These are phyloP conservation scores for Procambarus clarkii DNA, from an alignment of 1,140 invertebrate species.

Conservation along the genomic window DNA sequence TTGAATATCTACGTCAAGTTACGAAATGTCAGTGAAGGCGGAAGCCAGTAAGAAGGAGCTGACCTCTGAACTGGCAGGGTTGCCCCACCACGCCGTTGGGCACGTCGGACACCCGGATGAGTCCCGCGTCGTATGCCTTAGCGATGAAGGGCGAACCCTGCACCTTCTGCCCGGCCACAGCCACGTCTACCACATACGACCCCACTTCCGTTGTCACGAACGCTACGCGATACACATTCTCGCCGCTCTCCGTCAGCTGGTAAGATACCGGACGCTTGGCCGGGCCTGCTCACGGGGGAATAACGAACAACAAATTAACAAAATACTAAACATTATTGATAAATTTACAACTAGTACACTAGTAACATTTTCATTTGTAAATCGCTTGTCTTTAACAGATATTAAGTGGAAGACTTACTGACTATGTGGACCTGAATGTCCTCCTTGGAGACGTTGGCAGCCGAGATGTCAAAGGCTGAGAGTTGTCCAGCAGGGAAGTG, in stretches of 20 bases:
- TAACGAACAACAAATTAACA: no score
- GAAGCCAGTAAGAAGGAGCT: constrained; percentile 48
- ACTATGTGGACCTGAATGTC: constrained; percentile 79
- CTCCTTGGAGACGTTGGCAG: constrained; percentile 82
- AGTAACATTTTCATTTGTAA: no score
- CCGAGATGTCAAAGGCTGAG: constrained; percentile 89
- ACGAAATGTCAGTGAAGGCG: no score
- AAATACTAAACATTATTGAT: no score
- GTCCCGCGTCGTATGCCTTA: constrained; percentile 93
- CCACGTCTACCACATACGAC: constrained; percentile 91
- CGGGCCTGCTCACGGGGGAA: constrained; percentile 46
- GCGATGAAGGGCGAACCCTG: constrained; percentile 85
- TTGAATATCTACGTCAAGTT: no score
- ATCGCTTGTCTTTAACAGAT: no score
- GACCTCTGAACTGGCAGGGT: constrained; percentile 94
- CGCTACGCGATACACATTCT: constrained; percentile 89
- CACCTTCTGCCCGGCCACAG: constrained; percentile 87
- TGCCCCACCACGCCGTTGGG: constrained; percentile 90
- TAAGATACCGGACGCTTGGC: constrained; percentile 72
- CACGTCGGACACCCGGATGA: constrained; percentile 94
- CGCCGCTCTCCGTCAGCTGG: constrained; percentile 76
- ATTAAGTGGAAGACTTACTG: constrained; percentile 65
- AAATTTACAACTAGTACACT: no score
- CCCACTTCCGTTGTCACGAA: constrained; percentile 94
- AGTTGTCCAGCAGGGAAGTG: constrained; percentile 90